Evolutionary conservation across 2,797 vertebrate genomes (phyloP), one percentile per base, ranked within the genome.

Genomic region (Tachyglossus aculeatus): DNA sequence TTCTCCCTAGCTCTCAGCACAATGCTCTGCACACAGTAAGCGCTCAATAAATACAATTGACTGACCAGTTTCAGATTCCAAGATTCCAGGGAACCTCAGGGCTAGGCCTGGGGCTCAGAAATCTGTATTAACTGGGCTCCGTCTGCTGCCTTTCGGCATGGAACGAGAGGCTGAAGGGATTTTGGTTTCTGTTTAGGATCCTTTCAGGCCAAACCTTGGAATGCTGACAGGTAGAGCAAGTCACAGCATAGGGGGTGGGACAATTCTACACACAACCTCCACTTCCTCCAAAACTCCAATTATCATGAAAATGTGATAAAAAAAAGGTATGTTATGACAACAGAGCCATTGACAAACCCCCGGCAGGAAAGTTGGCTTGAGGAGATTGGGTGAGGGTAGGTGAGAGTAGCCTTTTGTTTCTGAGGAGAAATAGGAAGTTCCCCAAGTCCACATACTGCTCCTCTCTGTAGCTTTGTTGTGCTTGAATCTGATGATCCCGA

Each of bases 171-270:
- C 45, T 48, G 45, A 48, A 48, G 31, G 6, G 39, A 57, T 45
- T 77, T 74, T 73, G 85, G 78, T 67, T 86, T 81, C 76, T 22
- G 39, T 34, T 33, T 44, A 48, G 83, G 83, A 86, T 80, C 62
- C 53, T 74, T 70, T 56, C 40, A 29, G 45, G 43, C 21, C 71
- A 75, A 77, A 40, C 78, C 67, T 80, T 81, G 78, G 74, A 38
- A 81, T 85, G 80, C 72, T 78, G 69, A 48, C 78, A 80, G 78
- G 69, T 84, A 5, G 0, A 85, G 78, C 85, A 84, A 83, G 85
- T 87, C 48, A 15, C 61, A 40, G 61, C 70, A 65, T 76, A 39
- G 61, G 57, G 48, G 16, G 29, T 47, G 40, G 62, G 43, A 27
- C 74, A 12, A 40, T 74, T 73, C 58, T 54, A 5, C 18, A 57